Percentiles rank a stretch among this genome's conserved stretches.
These are phyloP conservation scores for Cygnus olor DNA, from an alignment of 2,797 vertebrate genomes.

Conservation along the genomic window DNA sequence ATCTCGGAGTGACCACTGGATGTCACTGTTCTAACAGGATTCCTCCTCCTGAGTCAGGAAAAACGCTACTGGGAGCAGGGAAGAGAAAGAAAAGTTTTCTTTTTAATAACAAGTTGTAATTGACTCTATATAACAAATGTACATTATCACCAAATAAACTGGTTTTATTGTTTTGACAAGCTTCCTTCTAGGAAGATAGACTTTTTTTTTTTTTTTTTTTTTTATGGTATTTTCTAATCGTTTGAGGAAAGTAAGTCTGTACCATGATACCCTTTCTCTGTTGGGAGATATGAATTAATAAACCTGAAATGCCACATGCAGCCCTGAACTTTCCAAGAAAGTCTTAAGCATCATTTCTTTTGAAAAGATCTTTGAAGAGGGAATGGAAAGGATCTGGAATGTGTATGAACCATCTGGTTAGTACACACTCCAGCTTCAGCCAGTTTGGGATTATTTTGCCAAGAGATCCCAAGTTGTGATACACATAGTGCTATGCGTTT, in stretches of 20 bases:
- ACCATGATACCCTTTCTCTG: neutral
- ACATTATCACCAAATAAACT: neutral
- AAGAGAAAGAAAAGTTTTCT: neutral
- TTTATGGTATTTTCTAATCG: neutral
- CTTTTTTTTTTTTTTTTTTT: neutral
- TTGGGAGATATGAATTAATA: neutral
- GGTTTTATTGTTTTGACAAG: neutral
- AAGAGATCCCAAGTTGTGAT: neutral
- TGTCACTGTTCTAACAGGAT: neutral
- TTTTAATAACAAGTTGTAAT: neutral
- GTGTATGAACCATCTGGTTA: neutral
- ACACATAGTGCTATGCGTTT: neutral
- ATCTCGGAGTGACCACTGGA: neutral
- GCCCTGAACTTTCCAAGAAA: neutral
- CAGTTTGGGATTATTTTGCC: neutral
- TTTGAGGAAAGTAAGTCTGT: neutral
- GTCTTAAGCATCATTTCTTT: neutral
- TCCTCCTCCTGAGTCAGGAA: fast-evolving
- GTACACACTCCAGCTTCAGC: neutral
- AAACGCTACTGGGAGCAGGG: neutral
- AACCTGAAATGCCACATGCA: neutral
- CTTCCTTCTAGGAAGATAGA: neutral
- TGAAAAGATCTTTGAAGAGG: neutral
- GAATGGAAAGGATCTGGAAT: neutral
- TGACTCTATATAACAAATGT: neutral